Evolutionary conservation across 2,888 invertebrate genomes (phyloP), one percentile per base, ranked within the genome.

Genomic region (Acrocera orbiculus): DNA sequence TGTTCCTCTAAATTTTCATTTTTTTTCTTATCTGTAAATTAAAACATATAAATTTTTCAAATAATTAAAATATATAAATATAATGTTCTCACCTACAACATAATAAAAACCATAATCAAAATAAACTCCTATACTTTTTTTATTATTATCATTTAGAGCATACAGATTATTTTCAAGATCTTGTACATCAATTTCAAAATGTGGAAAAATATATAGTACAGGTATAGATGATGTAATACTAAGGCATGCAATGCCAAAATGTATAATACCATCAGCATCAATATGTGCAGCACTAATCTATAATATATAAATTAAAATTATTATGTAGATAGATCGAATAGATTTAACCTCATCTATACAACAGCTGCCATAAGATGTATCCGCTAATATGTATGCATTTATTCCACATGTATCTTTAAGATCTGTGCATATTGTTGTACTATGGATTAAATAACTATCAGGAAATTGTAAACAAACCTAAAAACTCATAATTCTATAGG

Each of bases 381-480:
- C 92, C 3, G 82, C 90, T 35, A 93, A 63, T 46, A 92, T 75
- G 48, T 77, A 90, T 2, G 82, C 61, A 48, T 75, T 70, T 2
- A 58, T 56, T 32, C 64, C 60, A 15, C 50, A 35, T 32, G 51
- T 47, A 16, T 56, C 52, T 40, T 62, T 65, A 5, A 72, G 55
- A 47, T 67, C 66, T 23, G 67, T 64, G 37, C 73, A 73, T 37
- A 92, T 69, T 38, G 65, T 60, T 4, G 73, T 67, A 37, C 87
- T 75, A 49, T 77, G 69, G 15, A 58, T 50, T 34, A 92, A 61
- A 35, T 86, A 63, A 30, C 72, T 66, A 61, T 93, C 92, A 7
- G 92, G 89, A 58, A 93, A 89, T 64, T 93, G 93, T 27, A 93
- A 63, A 42, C 87, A 89, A 22, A 89, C 75, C 87, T 89, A 48